Evolutionary conservation across 2,888 invertebrate species (phyloP).

Genomic region (Oeneis ivallda): DNA sequence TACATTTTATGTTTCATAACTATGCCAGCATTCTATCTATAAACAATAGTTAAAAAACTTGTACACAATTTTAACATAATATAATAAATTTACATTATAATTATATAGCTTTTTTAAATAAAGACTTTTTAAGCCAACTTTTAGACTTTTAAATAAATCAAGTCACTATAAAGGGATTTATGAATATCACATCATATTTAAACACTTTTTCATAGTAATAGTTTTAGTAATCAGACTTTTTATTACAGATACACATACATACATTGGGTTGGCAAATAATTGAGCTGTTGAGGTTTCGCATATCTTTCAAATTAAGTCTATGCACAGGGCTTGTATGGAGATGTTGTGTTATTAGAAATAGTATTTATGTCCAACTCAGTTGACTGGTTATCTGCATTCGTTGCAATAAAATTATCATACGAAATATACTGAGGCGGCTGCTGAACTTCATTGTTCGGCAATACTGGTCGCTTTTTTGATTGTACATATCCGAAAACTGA

Average conservation of each 20-base stretch:
- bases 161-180: neutral
- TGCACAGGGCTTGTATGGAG: constrained; percentile 38
- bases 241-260: neutral
- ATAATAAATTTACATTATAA: too few species aligned
- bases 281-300: neutral
- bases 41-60: neutral
- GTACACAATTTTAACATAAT: neutral
- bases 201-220: neutral
- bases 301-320: constrained; percentile 19
- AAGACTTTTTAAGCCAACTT: neutral
- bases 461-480: constrained; percentile 90
- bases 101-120: neutral
- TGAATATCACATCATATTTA: constrained; percentile 6
- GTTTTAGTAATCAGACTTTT: too few species aligned
- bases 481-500: constrained; percentile 93
- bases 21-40: too few species aligned
- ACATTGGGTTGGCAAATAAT: neutral
- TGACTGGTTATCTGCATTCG: constrained; percentile 66
- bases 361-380: constrained; percentile 75
- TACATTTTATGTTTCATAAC: too few species aligned
- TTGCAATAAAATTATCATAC: constrained; percentile 80
- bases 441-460: constrained; percentile 86
- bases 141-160: constrained; percentile 11
- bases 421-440: constrained; percentile 91
- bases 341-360: constrained; percentile 69